These are phyloP conservation scores for Oreortyx pictus DNA, from an alignment of 2,797 vertebrate genomes.

Conservation along the genomic window DNA sequence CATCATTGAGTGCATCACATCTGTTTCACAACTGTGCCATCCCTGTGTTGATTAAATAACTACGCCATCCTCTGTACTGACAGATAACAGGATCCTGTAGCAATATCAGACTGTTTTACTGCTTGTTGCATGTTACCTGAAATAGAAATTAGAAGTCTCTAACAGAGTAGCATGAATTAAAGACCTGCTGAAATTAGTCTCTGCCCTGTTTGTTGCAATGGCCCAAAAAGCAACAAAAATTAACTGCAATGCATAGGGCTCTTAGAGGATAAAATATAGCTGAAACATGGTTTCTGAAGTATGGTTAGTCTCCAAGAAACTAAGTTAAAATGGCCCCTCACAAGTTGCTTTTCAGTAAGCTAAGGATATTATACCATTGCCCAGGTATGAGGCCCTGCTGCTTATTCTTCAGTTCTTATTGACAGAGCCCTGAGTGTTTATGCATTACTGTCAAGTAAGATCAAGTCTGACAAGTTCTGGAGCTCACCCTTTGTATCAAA, in stretches of 20 bases:
- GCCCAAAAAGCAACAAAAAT: background rate
- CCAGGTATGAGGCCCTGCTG: background rate
- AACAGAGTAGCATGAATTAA: background rate
- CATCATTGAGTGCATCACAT: background rate
- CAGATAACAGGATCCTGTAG: background rate
- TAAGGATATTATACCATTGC: background rate
- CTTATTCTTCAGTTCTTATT: background rate
- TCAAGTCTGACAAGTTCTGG: constrained; percentile 34
- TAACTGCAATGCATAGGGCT: background rate
- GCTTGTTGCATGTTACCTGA: background rate
- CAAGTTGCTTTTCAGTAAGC: background rate
- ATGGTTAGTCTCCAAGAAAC: background rate
- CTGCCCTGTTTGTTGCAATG: background rate
- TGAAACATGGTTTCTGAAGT: background rate
- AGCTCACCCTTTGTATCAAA: background rate
- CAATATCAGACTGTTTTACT: background rate
- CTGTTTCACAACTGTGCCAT: background rate
- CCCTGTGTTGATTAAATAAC: background rate
- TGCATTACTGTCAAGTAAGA: background rate
- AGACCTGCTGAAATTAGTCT: background rate
- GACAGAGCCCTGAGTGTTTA: background rate
- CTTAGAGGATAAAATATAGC: background rate
- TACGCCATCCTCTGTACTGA: background rate
- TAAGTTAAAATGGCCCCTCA: background rate
- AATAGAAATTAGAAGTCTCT: background rate